phyloP scores from a whole-genome alignment of 1,140 invertebrate genomes.

The Nautilus pompilius region DNA sequence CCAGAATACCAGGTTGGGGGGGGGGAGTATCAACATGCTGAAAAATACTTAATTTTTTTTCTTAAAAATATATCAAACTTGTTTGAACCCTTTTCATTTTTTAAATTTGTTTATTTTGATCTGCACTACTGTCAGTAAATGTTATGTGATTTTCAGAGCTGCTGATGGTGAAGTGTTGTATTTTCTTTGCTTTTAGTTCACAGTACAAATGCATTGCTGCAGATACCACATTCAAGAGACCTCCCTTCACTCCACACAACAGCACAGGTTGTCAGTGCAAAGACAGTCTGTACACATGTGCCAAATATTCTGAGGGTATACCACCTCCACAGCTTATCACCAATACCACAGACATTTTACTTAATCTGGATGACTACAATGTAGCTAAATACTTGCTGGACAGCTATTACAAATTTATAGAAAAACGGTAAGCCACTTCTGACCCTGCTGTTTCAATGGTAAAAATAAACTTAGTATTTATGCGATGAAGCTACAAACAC shows the following conservation, averaged over 20 bases:
- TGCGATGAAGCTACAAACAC: too few species aligned
- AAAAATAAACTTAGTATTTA: too few species aligned
- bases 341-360: constrained; percentile 24
- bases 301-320: constrained; percentile 5
- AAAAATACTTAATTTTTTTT: too few species aligned
- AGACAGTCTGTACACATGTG: constrained; percentile 23
- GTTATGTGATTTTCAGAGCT: too few species aligned
- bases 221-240: constrained; percentile 12
- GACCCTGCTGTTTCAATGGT: too few species aligned
- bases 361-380: constrained; percentile 20
- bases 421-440: constrained; percentile 28
- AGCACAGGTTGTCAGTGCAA: constrained; percentile 25
- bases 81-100: too few species aligned
- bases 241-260: neutral
- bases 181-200: constrained; percentile 14
- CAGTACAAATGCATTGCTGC: constrained; percentile 17
- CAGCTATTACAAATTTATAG: constrained; percentile 29
- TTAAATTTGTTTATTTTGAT: too few species aligned
- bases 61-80: too few species aligned
- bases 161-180: neutral
- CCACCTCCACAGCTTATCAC: constrained; percentile 13
- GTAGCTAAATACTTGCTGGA: constrained; percentile 31
- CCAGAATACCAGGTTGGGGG: too few species aligned
- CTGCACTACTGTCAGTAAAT: too few species aligned
- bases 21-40: too few species aligned